These are phyloP conservation scores for Karalla daura DNA, from an alignment of 2,797 vertebrate species.

Conservation along the genomic window DNA sequence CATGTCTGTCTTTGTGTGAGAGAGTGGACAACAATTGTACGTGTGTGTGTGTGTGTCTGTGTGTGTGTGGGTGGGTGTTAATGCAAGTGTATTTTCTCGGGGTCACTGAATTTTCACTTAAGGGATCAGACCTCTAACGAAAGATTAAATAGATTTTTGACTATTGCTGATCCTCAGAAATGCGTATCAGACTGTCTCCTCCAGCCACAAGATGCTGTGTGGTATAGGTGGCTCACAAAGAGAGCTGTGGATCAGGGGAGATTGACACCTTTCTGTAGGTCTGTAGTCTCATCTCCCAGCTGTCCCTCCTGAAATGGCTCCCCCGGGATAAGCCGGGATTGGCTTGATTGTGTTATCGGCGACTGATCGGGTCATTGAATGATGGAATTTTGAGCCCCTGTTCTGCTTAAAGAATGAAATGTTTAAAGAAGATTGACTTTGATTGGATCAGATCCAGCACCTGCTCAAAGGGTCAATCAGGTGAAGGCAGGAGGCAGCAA, in stretches of 20 bases:
- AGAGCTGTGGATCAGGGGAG: slow-evolving; percentile 72
- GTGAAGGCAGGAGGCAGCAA: slow-evolving; percentile 75
- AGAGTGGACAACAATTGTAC: no score
- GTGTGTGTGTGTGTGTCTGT: slow-evolving; percentile 1
- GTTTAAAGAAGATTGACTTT: slow-evolving; percentile 84
- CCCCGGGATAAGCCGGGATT: slow-evolving; percentile 77
- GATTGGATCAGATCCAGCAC: slow-evolving; percentile 83
- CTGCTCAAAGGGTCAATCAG: slow-evolving; percentile 80
- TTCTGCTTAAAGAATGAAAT: slow-evolving; percentile 81
- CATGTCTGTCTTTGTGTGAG: slow-evolving; percentile 27
- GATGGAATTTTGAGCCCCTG: slow-evolving; percentile 82
- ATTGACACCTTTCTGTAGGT: slow-evolving; percentile 79
- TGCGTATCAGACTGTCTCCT: slow-evolving; percentile 37
- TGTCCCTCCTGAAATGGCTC: slow-evolving; percentile 78
- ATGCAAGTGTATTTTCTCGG: slow-evolving; percentile 34
- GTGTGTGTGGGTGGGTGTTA: slow-evolving; percentile 4
- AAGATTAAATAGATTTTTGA: slow-evolving; percentile 57
- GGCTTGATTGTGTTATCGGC: slow-evolving; percentile 82
- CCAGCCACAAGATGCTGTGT: slow-evolving; percentile 26
- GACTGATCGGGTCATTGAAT: slow-evolving; percentile 82
- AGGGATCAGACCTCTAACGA: slow-evolving; percentile 50
- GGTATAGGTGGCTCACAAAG: slow-evolving; percentile 54
- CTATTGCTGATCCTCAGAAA: slow-evolving; percentile 55
- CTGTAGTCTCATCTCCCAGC: slow-evolving; percentile 74
- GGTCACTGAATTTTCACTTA: slow-evolving; percentile 36